These are phyloP conservation scores for Amphiduros pacificus DNA, from an alignment of 2,888 invertebrate species.

Conservation along the genomic window DNA sequence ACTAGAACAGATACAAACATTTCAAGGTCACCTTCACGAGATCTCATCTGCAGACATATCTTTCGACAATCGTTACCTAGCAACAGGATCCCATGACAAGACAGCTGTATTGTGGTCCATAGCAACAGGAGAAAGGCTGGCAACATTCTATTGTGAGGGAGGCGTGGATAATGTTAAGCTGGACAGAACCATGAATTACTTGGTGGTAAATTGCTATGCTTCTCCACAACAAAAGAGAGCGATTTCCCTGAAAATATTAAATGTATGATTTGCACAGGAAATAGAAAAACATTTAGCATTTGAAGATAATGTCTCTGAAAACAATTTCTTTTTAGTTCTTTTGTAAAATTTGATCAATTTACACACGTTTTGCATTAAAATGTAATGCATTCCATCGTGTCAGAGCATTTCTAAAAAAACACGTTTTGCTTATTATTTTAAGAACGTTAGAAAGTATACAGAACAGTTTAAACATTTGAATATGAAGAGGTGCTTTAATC, in stretches of 20 bases:
- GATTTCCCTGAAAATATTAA: not conserved
- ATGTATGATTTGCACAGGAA: too few relatives aligned
- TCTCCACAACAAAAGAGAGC: not conserved
- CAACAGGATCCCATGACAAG: constrained; percentile 24
- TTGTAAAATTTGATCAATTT: too few relatives aligned
- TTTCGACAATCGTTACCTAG: constrained; percentile 13
- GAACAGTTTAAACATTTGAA: too few relatives aligned
- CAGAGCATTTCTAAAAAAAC: too few relatives aligned
- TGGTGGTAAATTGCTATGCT: not conserved
- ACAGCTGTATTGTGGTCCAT: constrained; percentile 27
- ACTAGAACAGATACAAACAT: not conserved
- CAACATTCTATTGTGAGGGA: constrained; percentile 22
- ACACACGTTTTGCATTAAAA: too few relatives aligned
- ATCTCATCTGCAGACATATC: constrained; percentile 14
- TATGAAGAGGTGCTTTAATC: too few relatives aligned
- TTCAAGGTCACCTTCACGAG: constrained; percentile 20
- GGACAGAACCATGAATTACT: not conserved
- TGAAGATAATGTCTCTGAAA: too few relatives aligned
- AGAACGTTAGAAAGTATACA: too few relatives aligned
- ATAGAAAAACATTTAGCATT: too few relatives aligned
- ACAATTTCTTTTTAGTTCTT: too few relatives aligned
- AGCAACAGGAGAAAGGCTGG: constrained; percentile 13
- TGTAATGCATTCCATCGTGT: too few relatives aligned
- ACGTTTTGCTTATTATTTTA: too few relatives aligned
- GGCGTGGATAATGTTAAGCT: constrained; percentile 15